Base-by-base conservation (phyloP, 2,888 invertebrate genomes). In the Hirtodrosophila trivittata region DNA sequence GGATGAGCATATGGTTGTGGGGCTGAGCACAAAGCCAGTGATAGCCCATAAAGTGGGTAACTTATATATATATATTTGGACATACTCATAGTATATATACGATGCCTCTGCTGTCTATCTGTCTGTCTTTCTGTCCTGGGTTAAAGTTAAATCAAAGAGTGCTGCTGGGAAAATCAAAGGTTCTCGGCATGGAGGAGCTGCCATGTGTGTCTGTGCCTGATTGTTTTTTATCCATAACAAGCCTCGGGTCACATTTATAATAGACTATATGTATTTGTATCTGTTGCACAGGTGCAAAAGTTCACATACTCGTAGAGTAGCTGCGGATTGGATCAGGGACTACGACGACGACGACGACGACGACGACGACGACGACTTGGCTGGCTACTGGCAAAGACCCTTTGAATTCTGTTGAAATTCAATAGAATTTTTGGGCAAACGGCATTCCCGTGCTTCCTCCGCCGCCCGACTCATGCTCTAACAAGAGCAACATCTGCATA, bases 171-270 rank as follows among this genome's bases (percentile, higher is more conserved):
- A 80, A 78, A 78, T 78, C 78, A 78, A 74, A 78, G 80, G 66
- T 21, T 46, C 50, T 60, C 42, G 21, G 55, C 18, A 7, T 37
- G 54, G 33, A 38, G 41, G 6, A 55, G 51, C 33, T 39, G 42
- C 30, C 16, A 30, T 51, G 30, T 43, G 32, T 55, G 28, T 55
- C 57, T 32, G 28, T 46, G 51, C 76, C 73, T 78, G 78, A 75
- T 78, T 82, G 83, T 83, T 80, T 84, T 77, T 81, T 73, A 81
- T 77, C 56, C 81, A 77, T 75, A 81, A 81, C 68, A 65, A 60
- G 81, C 78, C 82, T 28, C 57, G 26, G 78, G 78, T 25, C 47
- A 69, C 62, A 58, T 80, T 77, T 67, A 67, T 80, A 77, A 83
- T 80, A 80, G 80, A 80, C 66, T 55, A 37, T 41, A 41, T 46